These are phyloP conservation scores for Melopsittacus undulatus DNA, from an alignment of 2,797 vertebrate genomes.

Conservation along the genomic window DNA sequence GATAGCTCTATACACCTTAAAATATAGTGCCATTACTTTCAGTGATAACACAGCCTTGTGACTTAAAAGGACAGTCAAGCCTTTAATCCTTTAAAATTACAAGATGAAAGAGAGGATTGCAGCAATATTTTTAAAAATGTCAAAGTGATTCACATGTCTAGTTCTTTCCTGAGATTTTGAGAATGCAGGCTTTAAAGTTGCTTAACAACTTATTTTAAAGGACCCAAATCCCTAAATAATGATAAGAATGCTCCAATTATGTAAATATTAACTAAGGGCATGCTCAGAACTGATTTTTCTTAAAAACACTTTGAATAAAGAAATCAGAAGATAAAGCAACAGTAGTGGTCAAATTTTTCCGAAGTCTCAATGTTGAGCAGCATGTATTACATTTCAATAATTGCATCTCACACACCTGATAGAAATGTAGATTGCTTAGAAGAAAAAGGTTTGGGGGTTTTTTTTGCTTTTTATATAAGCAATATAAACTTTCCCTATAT, in stretches of 20 bases:
- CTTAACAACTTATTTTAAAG: slow-evolving; percentile 26
- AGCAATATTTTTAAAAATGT: slow-evolving; percentile 33
- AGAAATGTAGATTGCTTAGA: not conserved
- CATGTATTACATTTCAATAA: not conserved
- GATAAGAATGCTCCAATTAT: not conserved
- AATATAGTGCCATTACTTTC: not conserved
- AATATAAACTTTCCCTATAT: not conserved
- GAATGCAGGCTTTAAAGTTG: slow-evolving; percentile 24
- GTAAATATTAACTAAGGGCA: not conserved
- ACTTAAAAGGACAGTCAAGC: slow-evolving; percentile 46
- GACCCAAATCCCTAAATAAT: slow-evolving; percentile 30
- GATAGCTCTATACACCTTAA: not conserved
- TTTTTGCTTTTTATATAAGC: not conserved
- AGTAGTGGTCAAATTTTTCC: not conserved
- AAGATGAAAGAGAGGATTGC: slow-evolving; percentile 45
- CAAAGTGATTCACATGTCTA: slow-evolving; percentile 6
- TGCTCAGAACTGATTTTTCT: not conserved
- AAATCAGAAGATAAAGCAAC: not conserved
- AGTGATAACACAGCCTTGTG: not conserved
- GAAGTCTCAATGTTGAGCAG: not conserved
- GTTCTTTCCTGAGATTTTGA: not conserved
- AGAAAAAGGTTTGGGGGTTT: not conserved
- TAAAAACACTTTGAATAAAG: not conserved
- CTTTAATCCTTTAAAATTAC: slow-evolving; percentile 53
- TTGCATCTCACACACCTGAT: not conserved